Conservation (phyloP, 2,888 invertebrate genomes). For the Watsonalla binaria region DNA sequence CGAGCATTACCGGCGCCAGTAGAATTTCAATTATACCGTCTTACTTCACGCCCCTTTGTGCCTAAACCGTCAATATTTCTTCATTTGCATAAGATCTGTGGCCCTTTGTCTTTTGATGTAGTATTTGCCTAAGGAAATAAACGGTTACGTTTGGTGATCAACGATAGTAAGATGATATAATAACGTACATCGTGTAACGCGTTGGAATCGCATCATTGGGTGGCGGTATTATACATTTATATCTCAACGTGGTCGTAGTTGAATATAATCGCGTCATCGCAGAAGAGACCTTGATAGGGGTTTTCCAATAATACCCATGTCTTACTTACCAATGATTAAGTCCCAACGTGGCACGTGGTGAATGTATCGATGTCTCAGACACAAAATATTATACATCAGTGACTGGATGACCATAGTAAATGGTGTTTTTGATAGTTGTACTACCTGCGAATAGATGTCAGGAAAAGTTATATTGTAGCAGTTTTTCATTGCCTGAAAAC, state of each 20-base stretch:
- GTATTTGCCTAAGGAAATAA: background rate
- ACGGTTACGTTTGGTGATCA: background rate
- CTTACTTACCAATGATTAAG: too few relatives aligned
- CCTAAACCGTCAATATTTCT: conserved; percentile 7
- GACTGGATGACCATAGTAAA: too few relatives aligned
- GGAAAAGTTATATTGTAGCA: too few relatives aligned
- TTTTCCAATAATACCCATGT: too few relatives aligned
- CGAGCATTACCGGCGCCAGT: background rate
- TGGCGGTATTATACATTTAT: too few relatives aligned
- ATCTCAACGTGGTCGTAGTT: background rate
- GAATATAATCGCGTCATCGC: background rate
- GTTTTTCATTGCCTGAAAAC: too few relatives aligned
- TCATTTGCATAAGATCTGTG: conserved; percentile 1
- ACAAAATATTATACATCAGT: too few relatives aligned
- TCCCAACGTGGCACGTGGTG: too few relatives aligned
- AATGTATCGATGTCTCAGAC: too few relatives aligned
- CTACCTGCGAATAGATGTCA: too few relatives aligned
- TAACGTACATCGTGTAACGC: background rate
- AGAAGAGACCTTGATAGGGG: background rate
- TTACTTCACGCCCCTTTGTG: conserved; percentile 22
- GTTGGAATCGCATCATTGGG: too few relatives aligned
- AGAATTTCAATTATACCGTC: conserved; percentile 8
- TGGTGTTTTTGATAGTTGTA: too few relatives aligned
- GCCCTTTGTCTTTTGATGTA: background rate
- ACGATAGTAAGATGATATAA: background rate